Conservation (phyloP, 2,888 invertebrate genomes). For the Alitta virens region DNA sequence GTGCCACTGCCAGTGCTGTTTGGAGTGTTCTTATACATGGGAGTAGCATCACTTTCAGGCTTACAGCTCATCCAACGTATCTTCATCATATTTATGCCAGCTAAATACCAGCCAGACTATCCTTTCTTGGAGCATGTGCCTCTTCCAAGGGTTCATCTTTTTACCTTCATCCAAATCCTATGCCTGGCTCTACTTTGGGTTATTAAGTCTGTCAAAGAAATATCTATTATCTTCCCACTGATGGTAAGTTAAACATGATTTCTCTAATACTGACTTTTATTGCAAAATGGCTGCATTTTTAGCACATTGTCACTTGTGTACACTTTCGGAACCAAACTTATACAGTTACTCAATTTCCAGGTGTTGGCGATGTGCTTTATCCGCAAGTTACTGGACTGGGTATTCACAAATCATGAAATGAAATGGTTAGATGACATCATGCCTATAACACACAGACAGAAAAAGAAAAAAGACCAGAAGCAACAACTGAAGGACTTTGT, state of each 20-base stretch:
- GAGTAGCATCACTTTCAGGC: slow-evolving; percentile 89
- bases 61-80: slow-evolving; percentile 41
- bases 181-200: slow-evolving; percentile 55
- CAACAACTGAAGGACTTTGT: slow-evolving; percentile 28
- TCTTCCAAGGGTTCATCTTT: slow-evolving; percentile 67
- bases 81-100: slow-evolving; percentile 83
- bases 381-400: slow-evolving; percentile 82
- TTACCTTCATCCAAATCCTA: slow-evolving; percentile 56
- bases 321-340: no score
- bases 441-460: slow-evolving; percentile 86
- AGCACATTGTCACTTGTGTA: no score
- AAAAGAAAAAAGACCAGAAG: slow-evolving; percentile 68
- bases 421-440: slow-evolving; percentile 96
- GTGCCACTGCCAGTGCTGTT: slow-evolving; percentile 98
- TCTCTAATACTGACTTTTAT: no score
- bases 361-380: slow-evolving; percentile 97
- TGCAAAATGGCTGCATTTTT: no score
- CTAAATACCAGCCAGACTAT: slow-evolving; percentile 97
- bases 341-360: slow-evolving; percentile 58
- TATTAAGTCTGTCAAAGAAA: slow-evolving; percentile 75
- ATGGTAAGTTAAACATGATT: slow-evolving; percentile 68
- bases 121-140: slow-evolving; percentile 97
- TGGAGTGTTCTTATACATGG: slow-evolving; percentile 98
- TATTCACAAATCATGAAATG: slow-evolving; percentile 88
- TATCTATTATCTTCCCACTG: slow-evolving; percentile 92